Evolutionary conservation across 2,797 vertebrate genomes (phyloP).

Genomic region (Enteromius unitaeniatus): DNA sequence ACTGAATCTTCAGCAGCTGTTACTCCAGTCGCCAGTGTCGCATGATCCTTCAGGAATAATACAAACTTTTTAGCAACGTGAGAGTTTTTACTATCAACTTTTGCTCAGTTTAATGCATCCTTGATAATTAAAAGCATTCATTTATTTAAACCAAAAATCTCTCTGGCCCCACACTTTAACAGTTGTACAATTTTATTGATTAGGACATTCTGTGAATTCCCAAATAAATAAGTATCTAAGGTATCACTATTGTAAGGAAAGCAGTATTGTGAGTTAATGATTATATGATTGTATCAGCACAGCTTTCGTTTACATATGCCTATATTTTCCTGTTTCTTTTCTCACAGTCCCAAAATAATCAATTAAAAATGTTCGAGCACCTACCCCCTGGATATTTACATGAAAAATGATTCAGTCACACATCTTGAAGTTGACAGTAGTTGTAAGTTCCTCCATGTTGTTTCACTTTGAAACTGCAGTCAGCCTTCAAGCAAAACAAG

Average conservation of each 20-base stretch:
- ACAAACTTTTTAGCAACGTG: not conserved
- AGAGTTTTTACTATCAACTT: not conserved
- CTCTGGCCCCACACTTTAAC: not conserved
- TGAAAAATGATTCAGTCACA: not conserved
- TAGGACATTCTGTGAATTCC: not conserved
- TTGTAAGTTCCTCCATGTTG: not conserved
- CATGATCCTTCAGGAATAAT: not conserved
- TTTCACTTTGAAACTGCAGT: not conserved
- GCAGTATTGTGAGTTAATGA: not conserved
- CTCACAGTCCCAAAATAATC: not conserved
- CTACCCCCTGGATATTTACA: constrained; percentile 13
- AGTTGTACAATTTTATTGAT: not conserved
- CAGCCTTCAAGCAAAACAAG: not conserved
- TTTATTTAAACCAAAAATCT: not conserved
- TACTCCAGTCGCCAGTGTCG: not conserved
- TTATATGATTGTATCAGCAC: not conserved
- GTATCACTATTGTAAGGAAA: not conserved
- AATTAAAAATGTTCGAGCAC: not conserved
- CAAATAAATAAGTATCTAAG: not conserved
- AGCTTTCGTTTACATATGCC: not conserved
- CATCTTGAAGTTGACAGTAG: not conserved
- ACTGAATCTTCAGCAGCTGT: not conserved
- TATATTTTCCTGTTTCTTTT: not conserved
- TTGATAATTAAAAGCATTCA: not conserved
- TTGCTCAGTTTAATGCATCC: not conserved